phyloP scores from a whole-genome alignment of 2,113 vertebrate species.

The Lipophrys pholis region DNA sequence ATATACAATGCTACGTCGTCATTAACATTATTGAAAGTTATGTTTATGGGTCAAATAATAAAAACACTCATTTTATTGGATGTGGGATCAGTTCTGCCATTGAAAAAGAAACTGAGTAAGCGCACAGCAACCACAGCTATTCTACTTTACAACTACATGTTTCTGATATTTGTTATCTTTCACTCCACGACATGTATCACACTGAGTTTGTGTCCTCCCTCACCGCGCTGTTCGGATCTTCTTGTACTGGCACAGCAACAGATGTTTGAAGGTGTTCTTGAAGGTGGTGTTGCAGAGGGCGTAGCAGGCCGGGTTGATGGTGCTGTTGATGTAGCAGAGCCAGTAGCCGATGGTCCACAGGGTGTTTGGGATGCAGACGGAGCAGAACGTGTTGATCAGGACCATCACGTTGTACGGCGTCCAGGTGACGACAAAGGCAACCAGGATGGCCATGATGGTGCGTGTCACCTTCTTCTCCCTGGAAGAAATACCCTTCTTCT shows the following conservation, averaged over 20 bases:
- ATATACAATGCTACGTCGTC: slow-evolving; percentile 6
- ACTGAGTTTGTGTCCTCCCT: slow-evolving; percentile 3
- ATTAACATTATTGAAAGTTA: neutral
- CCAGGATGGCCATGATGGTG: slow-evolving; percentile 95
- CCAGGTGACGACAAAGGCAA: slow-evolving; percentile 90
- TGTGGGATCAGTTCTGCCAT: neutral
- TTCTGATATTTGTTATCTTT: slow-evolving; percentile 4
- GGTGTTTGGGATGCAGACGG: slow-evolving; percentile 88
- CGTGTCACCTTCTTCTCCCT: slow-evolving; percentile 97
- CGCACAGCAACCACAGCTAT: slow-evolving; percentile 11
- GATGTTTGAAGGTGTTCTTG: slow-evolving; percentile 98
- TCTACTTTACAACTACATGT: slow-evolving; percentile 4
- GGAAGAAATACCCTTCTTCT: slow-evolving; percentile 87
- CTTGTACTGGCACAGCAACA: slow-evolving; percentile 96
- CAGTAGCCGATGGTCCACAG: slow-evolving; percentile 94
- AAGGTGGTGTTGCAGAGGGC: slow-evolving; percentile 97
- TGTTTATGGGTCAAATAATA: neutral
- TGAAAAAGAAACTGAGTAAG: slow-evolving; percentile 7
- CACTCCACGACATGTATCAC: slow-evolving; percentile 7
- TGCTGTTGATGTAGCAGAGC: slow-evolving; percentile 97
- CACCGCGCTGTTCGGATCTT: slow-evolving; percentile 92
- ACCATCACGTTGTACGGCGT: slow-evolving; percentile 99
- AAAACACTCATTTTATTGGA: neutral
- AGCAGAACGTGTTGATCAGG: slow-evolving; percentile 96
- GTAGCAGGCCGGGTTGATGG: slow-evolving; percentile 97